Base-by-base conservation (phyloP, 2,797 vertebrate genomes). In the Xiphorhynchus erythropygius region DNA sequence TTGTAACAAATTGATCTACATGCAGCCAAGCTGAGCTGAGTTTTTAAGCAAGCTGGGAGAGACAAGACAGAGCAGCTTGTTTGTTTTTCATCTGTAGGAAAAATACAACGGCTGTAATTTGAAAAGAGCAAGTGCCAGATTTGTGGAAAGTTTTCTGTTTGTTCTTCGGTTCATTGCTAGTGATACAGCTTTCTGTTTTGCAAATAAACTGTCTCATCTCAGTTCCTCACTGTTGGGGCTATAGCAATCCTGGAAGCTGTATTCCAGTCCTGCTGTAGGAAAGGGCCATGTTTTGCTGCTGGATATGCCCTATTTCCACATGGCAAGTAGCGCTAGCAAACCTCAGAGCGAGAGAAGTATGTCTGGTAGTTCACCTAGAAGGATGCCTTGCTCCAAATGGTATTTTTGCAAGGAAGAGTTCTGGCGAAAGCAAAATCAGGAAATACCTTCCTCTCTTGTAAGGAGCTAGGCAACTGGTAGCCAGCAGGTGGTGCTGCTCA, bases 31-130 rank as follows among this genome's bases (percentile, higher is more conserved):
- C 77, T 87, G 84, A 96, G 93, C 81, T 88, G 70, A 94, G 78
- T 94, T 19, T 93, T 47, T 70, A 73, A 93, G 85, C 83, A 96
- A 91, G 93, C 82, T 85, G 50, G 13, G 64, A 87, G 84, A 87
- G 82, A 94, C 79, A 92, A 91, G 89, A 86, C 67, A 79, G 85
- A 96, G 67, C 21, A 79, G 80, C 59, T 90, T 94, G 84, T 93
- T 96, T 96, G 82, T 81, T 97, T 96, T 96, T 95, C 91, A 89
- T 94, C 91, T 84, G 92, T 37, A 88, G 85, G 86, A 93, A 96
- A 94, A 96, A 81, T 71, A 87, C 70, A 82, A 80, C 0, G 3
- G 41, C 47, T 82, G 52, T 88, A 93, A 92, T 97, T 94, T 94
- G 84, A 91, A 95, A 96, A 96, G 86, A 91, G 85, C 92, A 96